Conservation (phyloP, 2,113 vertebrate species). For the Cyanoderma ruficeps region DNA sequence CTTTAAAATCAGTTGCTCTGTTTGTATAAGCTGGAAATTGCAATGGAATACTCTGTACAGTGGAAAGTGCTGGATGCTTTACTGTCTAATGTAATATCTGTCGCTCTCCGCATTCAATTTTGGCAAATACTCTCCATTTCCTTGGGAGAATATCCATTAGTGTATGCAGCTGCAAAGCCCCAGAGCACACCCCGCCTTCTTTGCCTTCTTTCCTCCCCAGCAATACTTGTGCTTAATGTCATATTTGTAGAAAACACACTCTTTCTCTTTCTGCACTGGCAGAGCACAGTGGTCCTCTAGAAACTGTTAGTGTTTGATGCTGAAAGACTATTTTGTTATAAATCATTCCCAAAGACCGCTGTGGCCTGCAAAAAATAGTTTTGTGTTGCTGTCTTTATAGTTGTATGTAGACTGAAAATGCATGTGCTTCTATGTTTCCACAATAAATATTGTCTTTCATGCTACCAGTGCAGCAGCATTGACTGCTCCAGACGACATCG, state of each 20-base stretch:
- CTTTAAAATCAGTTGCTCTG: background rate
- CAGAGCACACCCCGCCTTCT: background rate
- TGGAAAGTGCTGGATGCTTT: background rate
- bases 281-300: background rate
- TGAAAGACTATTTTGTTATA: background rate
- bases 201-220: background rate
- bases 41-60: background rate
- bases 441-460: background rate
- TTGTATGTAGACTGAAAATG: background rate
- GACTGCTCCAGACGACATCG: accelerated
- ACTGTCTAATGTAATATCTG: background rate
- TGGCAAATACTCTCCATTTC: background rate
- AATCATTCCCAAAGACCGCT: background rate
- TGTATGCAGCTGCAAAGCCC: background rate
- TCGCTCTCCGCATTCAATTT: background rate
- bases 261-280: background rate
- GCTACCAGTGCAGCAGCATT: background rate
- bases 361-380: background rate
- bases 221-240: background rate
- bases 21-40: background rate
- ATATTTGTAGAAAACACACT: background rate
- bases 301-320: background rate
- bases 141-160: background rate
- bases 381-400: background rate
- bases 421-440: background rate